Evolutionary conservation across 2,888 invertebrate genomes (phyloP).

Genomic region (Archips xylosteana): DNA sequence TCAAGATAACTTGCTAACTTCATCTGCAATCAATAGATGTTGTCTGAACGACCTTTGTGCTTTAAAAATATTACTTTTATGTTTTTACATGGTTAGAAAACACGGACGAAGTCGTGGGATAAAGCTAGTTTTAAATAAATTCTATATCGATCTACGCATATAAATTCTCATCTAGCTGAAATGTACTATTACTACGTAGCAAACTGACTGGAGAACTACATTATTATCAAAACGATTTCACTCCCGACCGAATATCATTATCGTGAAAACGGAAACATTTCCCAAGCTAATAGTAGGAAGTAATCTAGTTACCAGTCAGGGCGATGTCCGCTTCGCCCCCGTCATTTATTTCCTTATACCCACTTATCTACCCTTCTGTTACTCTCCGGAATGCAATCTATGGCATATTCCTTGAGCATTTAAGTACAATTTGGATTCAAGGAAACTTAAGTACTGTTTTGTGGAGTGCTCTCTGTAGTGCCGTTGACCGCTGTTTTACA

Average conservation of each 20-base stretch:
- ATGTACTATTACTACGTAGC: neutral
- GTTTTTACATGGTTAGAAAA: too few species aligned
- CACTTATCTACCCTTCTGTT: slow-evolving; percentile 62
- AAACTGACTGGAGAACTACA: neutral
- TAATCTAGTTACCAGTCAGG: slow-evolving; percentile 65
- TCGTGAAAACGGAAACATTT: slow-evolving; percentile 55
- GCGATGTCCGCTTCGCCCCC: slow-evolving; percentile 61
- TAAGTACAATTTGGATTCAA: slow-evolving; percentile 65
- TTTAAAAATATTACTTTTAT: too few species aligned
- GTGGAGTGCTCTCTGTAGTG: slow-evolving; percentile 59
- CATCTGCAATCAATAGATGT: too few species aligned
- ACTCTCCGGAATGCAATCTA: slow-evolving; percentile 59
- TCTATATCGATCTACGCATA: neutral
- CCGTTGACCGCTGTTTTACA: slow-evolving; percentile 56
- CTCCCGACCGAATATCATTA: slow-evolving; percentile 12
- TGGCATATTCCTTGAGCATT: slow-evolving; percentile 63
- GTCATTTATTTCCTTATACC: slow-evolving; percentile 67
- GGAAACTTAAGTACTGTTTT: slow-evolving; percentile 51
- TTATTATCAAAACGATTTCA: slow-evolving; percentile 15
- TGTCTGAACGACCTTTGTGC: too few species aligned
- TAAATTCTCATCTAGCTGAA: neutral
- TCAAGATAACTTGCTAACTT: too few species aligned
- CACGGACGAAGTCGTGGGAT: too few species aligned
- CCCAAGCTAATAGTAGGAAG: slow-evolving; percentile 69
- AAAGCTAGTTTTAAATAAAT: too few species aligned